Base-by-base conservation (phyloP, 2,888 invertebrate genomes). In the Lepeophtheirus nordmannii region DNA sequence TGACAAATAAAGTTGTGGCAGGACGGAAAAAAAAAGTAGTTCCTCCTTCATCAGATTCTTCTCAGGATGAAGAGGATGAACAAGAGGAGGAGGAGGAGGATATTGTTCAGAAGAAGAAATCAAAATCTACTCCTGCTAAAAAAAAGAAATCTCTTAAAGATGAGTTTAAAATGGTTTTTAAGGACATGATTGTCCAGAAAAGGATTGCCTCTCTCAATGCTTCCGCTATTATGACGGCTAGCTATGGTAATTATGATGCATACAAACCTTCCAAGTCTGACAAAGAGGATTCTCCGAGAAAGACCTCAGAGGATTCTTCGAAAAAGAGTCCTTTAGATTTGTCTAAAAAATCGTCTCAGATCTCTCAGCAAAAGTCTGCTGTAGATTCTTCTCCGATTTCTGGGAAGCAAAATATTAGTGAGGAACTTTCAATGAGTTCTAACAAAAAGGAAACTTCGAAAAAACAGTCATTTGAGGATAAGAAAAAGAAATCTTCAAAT, bases 151-250 rank as follows among this genome's bases (percentile, higher is more conserved):
- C 68, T 10, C 65, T 66, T 39, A 68, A 81, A 70, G 80, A 79
- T 67, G 83, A 84, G 74, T 76, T 82, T 56, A 80, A 83, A 37
- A 86, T 86, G 85, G 88, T 88, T 72, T 78, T 89, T 61, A 87
- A 87, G 72, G 89, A 89, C 71, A 87, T 89, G 83, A 85, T 89
- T 9, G 89, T 89, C 17, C 82, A 86, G 71, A 91, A 90, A 74
- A 82, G 91, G 39, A 89, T 91, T 89, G 91, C 91, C 22, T 89
- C 89, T 74, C 78, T 91, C 39, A 91, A 91, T 75, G 91, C 91
- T 14, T 85, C 87, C 41, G 91, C 91, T 22, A 90, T 91, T 72
- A 79, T 91, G 70, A 89, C 89, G 0, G 90, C 90, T 22, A 89
- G 88, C 70, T 90, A 90, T 38, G 38, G 61, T 5, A 46, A 46